These are phyloP conservation scores for Cyclophora punctaria DNA, from an alignment of 2,888 invertebrate genomes.

Conservation along the genomic window DNA sequence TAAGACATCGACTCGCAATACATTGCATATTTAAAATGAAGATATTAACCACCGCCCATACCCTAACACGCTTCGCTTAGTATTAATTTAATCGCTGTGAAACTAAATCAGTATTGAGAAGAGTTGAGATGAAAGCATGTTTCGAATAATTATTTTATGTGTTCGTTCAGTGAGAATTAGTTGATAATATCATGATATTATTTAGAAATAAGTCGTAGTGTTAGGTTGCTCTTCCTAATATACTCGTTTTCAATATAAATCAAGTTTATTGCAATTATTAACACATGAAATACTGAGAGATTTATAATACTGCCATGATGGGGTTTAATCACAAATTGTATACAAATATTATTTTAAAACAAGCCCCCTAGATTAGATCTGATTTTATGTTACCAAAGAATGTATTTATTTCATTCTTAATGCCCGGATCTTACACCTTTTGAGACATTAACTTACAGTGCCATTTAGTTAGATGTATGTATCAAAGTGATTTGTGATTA, in stretches of 20 bases:
- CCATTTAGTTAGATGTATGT: constrained; percentile 1
- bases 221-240: constrained; percentile 41
- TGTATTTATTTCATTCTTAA: no score
- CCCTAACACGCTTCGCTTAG: constrained; percentile 11
- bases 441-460: neutral
- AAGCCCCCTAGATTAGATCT: neutral
- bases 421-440: no score
- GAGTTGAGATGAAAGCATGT: constrained; percentile 27
- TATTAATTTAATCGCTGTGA: constrained; percentile 15
- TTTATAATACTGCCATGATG: constrained; percentile 4
- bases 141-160: constrained; percentile 22
- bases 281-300: neutral
- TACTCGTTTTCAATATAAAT: constrained; percentile 1
- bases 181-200: constrained; percentile 49
- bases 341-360: neutral
- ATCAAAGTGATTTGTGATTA: no score
- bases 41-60: neutral
- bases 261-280: constrained; percentile 1
- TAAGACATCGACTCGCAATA: no score
- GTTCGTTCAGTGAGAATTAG: constrained; percentile 66
- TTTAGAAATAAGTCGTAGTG: constrained; percentile 38
- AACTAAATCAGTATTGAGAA: constrained; percentile 14
- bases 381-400: no score
- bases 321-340: constrained; percentile 3
- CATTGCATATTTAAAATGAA: neutral